phyloP scores from a whole-genome alignment of 2,797 vertebrate species.

The Spondyliosoma cantharus region DNA sequence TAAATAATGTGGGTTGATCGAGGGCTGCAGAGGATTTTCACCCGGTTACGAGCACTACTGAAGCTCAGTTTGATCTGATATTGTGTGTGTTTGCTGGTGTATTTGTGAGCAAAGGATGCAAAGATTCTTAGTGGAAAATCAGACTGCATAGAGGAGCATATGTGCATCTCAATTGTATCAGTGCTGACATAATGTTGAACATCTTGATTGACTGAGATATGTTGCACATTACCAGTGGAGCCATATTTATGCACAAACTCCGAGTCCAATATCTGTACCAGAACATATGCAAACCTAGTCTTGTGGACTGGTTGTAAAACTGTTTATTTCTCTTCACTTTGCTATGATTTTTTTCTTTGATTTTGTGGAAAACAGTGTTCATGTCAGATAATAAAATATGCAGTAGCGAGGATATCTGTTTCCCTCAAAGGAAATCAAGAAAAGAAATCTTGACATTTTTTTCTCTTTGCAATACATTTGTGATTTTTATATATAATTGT shows the following conservation, averaged over 20 bases:
- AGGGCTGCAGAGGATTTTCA: slow-evolving; percentile 25
- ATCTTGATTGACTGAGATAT: slow-evolving; percentile 10
- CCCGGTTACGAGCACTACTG: slow-evolving; percentile 2
- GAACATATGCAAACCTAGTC: background rate
- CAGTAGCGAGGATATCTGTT: background rate
- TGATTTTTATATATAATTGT: background rate
- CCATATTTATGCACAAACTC: background rate
- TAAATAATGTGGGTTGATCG: slow-evolving; percentile 34
- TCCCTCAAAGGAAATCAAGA: background rate
- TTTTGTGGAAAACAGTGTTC: background rate
- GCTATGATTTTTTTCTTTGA: background rate
- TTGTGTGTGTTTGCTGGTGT: background rate
- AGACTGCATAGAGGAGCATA: background rate
- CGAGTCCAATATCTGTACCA: background rate
- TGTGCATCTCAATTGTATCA: background rate
- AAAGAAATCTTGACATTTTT: background rate
- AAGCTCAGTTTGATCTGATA: background rate
- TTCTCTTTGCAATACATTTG: background rate
- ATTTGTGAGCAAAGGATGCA: background rate
- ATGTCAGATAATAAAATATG: background rate
- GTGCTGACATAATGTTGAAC: background rate
- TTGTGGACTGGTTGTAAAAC: background rate
- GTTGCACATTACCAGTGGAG: background rate
- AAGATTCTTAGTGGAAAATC: background rate
- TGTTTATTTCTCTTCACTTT: background rate